These are phyloP conservation scores for Oncopodura yosiiana DNA, from an alignment of 1,140 invertebrate species.

Conservation along the genomic window DNA sequence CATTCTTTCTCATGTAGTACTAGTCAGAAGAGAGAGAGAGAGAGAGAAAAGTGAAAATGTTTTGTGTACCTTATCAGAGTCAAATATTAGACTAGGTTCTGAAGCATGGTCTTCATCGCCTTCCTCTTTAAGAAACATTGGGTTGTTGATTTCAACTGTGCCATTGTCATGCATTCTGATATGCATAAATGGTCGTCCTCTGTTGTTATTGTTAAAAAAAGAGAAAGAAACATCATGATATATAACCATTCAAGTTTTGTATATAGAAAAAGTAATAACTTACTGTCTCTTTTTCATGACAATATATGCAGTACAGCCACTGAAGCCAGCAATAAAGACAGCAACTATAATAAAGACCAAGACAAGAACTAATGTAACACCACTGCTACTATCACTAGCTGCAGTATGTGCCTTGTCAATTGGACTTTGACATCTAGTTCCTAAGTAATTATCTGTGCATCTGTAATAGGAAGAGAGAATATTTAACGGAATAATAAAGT, in stretches of 20 bases:
- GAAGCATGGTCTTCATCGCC: constrained; percentile 52
- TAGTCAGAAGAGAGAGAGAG: constrained; percentile 4
- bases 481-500: constrained; percentile 18
- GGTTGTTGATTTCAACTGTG: constrained; percentile 67
- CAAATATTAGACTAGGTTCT: constrained; percentile 45
- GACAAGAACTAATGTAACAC: constrained; percentile 35
- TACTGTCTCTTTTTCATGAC: constrained; percentile 35
- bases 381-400: constrained; percentile 17
- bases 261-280: constrained; percentile 33
- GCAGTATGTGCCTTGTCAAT: constrained; percentile 1
- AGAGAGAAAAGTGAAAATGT: constrained; percentile 12
- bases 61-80: constrained; percentile 52
- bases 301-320: constrained; percentile 33
- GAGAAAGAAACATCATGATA: constrained; percentile 12
- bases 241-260: constrained; percentile 26
- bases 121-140: constrained; percentile 64
- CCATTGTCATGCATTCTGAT: constrained; percentile 62
- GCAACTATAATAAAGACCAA: constrained; percentile 36
- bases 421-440: constrained; percentile 38
- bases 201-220: constrained; percentile 36
- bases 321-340: constrained; percentile 29
- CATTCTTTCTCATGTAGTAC: constrained; percentile 11
- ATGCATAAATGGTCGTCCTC: constrained; percentile 60
- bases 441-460: constrained; percentile 38
- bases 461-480: constrained; percentile 36